Evolutionary conservation across 2,797 vertebrate species (phyloP).

Genomic region (Tangara arthus): DNA sequence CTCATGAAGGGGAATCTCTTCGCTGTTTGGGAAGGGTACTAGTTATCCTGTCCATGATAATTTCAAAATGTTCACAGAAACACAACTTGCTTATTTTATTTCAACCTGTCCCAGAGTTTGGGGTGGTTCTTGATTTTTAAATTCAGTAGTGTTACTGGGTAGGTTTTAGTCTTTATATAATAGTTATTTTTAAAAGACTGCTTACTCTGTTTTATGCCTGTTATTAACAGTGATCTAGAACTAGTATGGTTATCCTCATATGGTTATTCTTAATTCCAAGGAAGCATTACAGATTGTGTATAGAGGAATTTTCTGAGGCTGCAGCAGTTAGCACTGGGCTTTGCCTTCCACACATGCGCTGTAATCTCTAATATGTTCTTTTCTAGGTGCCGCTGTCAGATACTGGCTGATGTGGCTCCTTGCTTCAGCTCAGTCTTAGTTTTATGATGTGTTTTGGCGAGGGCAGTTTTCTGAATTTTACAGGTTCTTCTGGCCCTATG

Average conservation of each 20-base stretch:
- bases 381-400: constrained; percentile 95
- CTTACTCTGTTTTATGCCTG: neutral
- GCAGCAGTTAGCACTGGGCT: constrained; percentile 76
- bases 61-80: neutral
- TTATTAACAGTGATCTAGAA: constrained; percentile 12
- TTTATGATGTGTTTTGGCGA: constrained; percentile 94
- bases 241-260: neutral
- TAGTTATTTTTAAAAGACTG: neutral
- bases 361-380: constrained; percentile 99
- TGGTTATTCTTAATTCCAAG: constrained; percentile 6
- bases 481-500: constrained; percentile 91
- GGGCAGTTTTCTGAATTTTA: constrained; percentile 96
- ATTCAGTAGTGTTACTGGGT: neutral
- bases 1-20: neutral
- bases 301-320: constrained; percentile 64
- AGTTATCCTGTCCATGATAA: neutral
- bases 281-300: constrained; percentile 31
- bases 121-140: constrained; percentile 32
- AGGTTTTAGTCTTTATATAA: neutral
- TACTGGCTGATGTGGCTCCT: constrained; percentile 93
- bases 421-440: constrained; percentile 94
- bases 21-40: constrained; percentile 46
- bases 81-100: neutral
- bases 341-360: constrained; percentile 98
- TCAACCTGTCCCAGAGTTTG: constrained; percentile 47